Percentiles rank a stretch among this genome's conserved stretches.
Evolutionary conservation across 2,113 vertebrate species (phyloP).

Genomic region (Tupaia chinensis): DNA sequence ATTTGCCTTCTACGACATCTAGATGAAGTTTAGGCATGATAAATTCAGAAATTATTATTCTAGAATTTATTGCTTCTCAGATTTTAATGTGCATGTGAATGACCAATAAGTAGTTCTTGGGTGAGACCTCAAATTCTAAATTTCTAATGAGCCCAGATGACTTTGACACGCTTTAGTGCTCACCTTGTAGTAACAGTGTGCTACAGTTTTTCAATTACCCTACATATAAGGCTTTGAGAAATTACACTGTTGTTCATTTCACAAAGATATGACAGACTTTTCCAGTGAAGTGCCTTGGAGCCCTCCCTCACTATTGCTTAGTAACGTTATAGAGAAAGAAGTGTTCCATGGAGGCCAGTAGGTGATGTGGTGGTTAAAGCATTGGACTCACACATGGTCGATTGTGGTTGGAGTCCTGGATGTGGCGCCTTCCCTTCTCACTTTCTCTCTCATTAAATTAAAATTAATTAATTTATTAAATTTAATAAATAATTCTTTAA

Average conservation of each 20-base stretch:
- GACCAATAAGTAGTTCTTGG: not conserved
- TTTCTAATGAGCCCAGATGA: not conserved
- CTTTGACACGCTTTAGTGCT: not conserved
- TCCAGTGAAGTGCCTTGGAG: not conserved
- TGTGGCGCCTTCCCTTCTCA: too few species aligned
- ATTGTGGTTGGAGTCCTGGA: too few species aligned
- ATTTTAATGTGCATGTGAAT: not conserved
- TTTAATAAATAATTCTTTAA: too few species aligned
- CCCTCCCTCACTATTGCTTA: not conserved
- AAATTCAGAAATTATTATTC: not conserved
- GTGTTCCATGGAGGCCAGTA: not conserved
- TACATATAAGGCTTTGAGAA: not conserved
- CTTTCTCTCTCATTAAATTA: too few species aligned
- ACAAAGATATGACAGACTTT: not conserved
- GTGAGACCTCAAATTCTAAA: not conserved
- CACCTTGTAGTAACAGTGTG: not conserved
- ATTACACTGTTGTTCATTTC: not conserved
- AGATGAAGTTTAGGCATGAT: not conserved
- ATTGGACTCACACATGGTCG: too few species aligned
- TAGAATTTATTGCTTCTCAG: not conserved
- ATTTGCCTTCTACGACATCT: not conserved
- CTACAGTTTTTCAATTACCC: not conserved
- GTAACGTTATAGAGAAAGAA: not conserved
- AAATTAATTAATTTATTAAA: too few species aligned
- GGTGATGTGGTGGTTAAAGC: too few species aligned